Percentiles rank a stretch among this genome's conserved stretches.
These are phyloP conservation scores for Pygocentrus nattereri DNA, from an alignment of 2,797 vertebrate species.

Conservation along the genomic window DNA sequence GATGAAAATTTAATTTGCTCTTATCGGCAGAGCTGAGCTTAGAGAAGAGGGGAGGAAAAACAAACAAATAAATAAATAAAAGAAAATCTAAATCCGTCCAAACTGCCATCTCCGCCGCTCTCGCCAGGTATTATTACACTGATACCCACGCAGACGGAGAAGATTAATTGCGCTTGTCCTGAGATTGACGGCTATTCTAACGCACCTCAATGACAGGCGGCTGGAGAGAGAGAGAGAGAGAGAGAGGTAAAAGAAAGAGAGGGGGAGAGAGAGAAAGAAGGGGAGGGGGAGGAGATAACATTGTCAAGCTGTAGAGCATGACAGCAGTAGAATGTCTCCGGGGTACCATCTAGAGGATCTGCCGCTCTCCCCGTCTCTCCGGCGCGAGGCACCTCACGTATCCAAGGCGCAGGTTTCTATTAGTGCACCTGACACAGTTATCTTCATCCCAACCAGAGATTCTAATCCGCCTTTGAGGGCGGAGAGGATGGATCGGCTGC, in stretches of 20 bases:
- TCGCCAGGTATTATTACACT: conserved; percentile 94
- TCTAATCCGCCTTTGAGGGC: conserved; percentile 25
- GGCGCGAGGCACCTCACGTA: conserved; percentile 74
- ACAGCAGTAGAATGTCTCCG: conserved; percentile 88
- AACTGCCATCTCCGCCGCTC: conserved; percentile 95
- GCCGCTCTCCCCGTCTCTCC: conserved; percentile 66
- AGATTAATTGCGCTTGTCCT: conserved; percentile 97
- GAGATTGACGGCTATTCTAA: conserved; percentile 94
- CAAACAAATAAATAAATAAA: conserved; percentile 44
- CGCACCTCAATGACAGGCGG: conserved; percentile 90
- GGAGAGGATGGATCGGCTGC: conserved; percentile 19
- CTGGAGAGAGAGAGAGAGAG: conserved; percentile 77
- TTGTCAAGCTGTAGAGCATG: conserved; percentile 90
- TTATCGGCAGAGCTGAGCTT: conserved; percentile 96
- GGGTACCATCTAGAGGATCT: conserved; percentile 86
- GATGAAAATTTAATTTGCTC: conserved; percentile 99
- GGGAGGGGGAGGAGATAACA: conserved; percentile 87
- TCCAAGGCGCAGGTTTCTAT: conserved; percentile 85
- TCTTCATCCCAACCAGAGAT: conserved; percentile 74
- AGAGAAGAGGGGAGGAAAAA: conserved; percentile 32
- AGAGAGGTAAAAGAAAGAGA: conserved; percentile 72
- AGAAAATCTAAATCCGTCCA: conserved; percentile 96
- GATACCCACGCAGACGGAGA: conserved; percentile 74
- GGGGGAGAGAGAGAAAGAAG: conserved; percentile 43
- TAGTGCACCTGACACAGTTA: conserved; percentile 81